Conservation (phyloP, 1,140 invertebrate genomes). For the Drosophila ogumai region DNA sequence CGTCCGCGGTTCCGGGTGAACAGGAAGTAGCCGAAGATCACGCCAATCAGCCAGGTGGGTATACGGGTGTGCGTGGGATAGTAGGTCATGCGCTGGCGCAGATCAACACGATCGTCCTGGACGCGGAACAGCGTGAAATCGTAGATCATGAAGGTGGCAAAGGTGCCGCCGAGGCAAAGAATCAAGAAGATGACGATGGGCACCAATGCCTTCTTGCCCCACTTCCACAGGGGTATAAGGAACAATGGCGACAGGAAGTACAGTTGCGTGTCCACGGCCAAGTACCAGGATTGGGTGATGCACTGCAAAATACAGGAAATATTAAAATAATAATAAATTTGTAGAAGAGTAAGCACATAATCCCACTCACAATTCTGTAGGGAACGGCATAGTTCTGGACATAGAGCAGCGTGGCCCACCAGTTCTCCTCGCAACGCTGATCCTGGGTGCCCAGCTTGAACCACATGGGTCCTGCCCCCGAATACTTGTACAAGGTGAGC, state of each 20-base stretch:
- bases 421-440: slow-evolving; percentile 89
- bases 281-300: slow-evolving; percentile 96
- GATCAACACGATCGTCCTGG: slow-evolving; percentile 80
- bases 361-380: slow-evolving; percentile 70
- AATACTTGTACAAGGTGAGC: slow-evolving; percentile 85
- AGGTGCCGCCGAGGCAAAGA: slow-evolving; percentile 87
- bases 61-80: slow-evolving; percentile 85
- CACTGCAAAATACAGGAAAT: slow-evolving; percentile 87
- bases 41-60: slow-evolving; percentile 87
- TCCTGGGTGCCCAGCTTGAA: slow-evolving; percentile 86
- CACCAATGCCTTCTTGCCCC: slow-evolving; percentile 87
- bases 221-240: slow-evolving; percentile 89
- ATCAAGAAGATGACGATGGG: slow-evolving; percentile 86
- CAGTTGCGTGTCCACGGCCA: slow-evolving; percentile 94
- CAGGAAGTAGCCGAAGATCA: slow-evolving; percentile 86
- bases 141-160: slow-evolving; percentile 88
- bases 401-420: slow-evolving; percentile 94
- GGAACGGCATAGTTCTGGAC: slow-evolving; percentile 92
- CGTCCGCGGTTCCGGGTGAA: slow-evolving; percentile 77
- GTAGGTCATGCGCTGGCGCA: slow-evolving; percentile 79
- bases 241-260: slow-evolving; percentile 92
- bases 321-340: not conserved
- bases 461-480: slow-evolving; percentile 88
- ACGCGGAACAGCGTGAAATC: slow-evolving; percentile 85
- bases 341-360: accelerated